Percentiles rank a stretch among this genome's conserved stretches.
Evolutionary conservation across 92 coral and sea anemone species (phyloP).

Genomic region (Desmophyllum pertusum): DNA sequence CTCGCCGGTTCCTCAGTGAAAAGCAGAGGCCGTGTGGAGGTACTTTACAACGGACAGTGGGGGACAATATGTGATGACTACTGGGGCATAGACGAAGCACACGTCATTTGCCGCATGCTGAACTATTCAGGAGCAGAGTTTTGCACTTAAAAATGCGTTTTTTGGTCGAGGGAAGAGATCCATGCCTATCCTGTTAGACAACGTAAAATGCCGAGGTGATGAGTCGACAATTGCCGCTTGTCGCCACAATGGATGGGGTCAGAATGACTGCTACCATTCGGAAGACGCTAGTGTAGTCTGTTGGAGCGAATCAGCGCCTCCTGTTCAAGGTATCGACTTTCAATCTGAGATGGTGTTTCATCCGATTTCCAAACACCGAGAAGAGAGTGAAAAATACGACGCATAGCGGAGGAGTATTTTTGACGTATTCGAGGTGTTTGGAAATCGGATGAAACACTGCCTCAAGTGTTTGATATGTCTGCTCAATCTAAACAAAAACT

Average conservation of each 20-base stretch:
- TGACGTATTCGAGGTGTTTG: too few species aligned
- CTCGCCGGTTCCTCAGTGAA: background rate
- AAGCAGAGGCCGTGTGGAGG: conserved; percentile 27
- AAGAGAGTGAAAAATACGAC: too few species aligned
- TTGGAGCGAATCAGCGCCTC: conserved; percentile 20
- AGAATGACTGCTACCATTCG: conserved; percentile 16
- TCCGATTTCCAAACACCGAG: too few species aligned
- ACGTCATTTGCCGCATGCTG: conserved; percentile 40
- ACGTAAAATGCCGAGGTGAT: conserved; percentile 46
- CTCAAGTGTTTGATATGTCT: too few species aligned
- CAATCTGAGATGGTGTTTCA: too few species aligned
- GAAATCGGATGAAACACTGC: too few species aligned
- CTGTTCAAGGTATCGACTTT: conserved; percentile 4
- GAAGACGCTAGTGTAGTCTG: conserved; percentile 42
- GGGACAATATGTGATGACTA: conserved; percentile 45
- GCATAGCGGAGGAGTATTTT: too few species aligned
- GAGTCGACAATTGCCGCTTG: conserved; percentile 50
- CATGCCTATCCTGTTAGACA: conserved; percentile 31
- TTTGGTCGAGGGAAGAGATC: conserved; percentile 1
- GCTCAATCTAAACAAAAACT: too few species aligned
- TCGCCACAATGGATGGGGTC: conserved; percentile 44
- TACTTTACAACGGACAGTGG: conserved; percentile 20
- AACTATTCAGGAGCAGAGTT: conserved; percentile 40
- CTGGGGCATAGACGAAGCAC: conserved; percentile 40
- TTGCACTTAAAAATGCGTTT: conserved; percentile 6